Conservation (phyloP, 1,140 invertebrate genomes). For the Charaxes varanes region DNA sequence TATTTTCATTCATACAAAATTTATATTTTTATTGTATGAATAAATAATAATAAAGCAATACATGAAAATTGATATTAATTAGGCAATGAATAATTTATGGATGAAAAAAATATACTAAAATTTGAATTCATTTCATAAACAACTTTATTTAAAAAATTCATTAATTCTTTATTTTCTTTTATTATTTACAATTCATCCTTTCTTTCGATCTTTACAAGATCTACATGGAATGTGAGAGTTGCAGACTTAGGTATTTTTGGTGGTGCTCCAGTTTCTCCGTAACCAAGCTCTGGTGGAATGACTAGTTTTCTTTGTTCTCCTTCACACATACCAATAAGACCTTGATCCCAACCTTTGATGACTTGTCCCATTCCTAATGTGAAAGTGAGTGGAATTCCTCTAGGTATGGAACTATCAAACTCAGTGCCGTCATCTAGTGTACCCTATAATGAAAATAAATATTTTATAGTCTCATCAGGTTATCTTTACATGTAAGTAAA, state of each 20-base stretch:
- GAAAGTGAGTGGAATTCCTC: slow-evolving; percentile 84
- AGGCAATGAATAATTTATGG: too few species aligned
- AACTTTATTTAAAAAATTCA: too few species aligned
- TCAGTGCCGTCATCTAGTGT: slow-evolving; percentile 89
- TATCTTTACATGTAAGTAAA: too few species aligned
- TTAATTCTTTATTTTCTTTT: background rate
- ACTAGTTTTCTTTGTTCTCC: slow-evolving; percentile 89
- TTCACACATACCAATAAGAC: slow-evolving; percentile 89
- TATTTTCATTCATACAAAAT: background rate
- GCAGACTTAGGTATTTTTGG: slow-evolving; percentile 88
- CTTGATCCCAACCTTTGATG: slow-evolving; percentile 91
- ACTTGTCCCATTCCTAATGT: slow-evolving; percentile 88
- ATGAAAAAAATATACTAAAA: too few species aligned
- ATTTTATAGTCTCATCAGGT: background rate
- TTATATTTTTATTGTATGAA: too few species aligned
- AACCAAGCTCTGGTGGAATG: slow-evolving; percentile 89
- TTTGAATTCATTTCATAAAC: too few species aligned
- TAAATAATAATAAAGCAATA: too few species aligned
- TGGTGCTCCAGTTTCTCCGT: slow-evolving; percentile 84
- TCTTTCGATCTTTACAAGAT: slow-evolving; percentile 86
- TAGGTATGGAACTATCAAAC: slow-evolving; percentile 86
- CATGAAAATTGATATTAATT: too few species aligned
- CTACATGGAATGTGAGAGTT: slow-evolving; percentile 89
- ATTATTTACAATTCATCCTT: slow-evolving; percentile 67
- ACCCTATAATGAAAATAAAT: slow-evolving; percentile 75